phyloP scores from a whole-genome alignment of 2,113 vertebrate species.

The Cyanoramphus novaezelandiae region DNA sequence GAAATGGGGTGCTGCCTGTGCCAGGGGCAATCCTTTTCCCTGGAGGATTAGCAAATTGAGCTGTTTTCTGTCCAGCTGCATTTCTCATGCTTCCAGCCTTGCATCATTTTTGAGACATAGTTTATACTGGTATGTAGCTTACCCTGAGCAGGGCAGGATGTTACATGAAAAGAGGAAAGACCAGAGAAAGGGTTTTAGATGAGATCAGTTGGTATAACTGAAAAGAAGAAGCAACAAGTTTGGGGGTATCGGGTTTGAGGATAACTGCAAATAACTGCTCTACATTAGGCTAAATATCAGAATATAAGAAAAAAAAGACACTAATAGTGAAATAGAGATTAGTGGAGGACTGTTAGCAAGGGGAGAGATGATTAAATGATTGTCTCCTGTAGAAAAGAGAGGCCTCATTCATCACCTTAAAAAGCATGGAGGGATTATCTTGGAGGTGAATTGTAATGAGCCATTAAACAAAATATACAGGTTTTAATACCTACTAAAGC shows the following conservation, averaged over 20 bases:
- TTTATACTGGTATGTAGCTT: neutral
- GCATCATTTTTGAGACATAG: neutral
- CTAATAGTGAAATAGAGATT: neutral
- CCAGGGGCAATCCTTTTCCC: neutral
- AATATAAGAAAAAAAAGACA: neutral
- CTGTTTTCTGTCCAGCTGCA: neutral
- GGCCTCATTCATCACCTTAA: fast-evolving
- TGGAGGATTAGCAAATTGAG: neutral
- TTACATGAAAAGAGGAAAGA: neutral
- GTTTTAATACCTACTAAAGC: neutral
- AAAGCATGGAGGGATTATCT: neutral
- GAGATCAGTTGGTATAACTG: neutral
- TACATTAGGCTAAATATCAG: neutral
- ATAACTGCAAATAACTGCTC: neutral
- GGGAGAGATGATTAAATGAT: neutral
- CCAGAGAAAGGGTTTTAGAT: neutral
- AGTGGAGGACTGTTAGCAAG: neutral
- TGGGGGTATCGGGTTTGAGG: neutral
- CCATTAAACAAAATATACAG: neutral
- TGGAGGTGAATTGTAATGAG: neutral
- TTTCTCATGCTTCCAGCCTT: neutral
- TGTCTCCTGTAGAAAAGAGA: neutral
- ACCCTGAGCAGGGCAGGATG: neutral
- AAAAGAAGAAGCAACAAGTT: neutral
- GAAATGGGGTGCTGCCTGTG: neutral